Evolutionary conservation across 1,140 invertebrate genomes (phyloP).

Genomic region (Idris sp.): DNA sequence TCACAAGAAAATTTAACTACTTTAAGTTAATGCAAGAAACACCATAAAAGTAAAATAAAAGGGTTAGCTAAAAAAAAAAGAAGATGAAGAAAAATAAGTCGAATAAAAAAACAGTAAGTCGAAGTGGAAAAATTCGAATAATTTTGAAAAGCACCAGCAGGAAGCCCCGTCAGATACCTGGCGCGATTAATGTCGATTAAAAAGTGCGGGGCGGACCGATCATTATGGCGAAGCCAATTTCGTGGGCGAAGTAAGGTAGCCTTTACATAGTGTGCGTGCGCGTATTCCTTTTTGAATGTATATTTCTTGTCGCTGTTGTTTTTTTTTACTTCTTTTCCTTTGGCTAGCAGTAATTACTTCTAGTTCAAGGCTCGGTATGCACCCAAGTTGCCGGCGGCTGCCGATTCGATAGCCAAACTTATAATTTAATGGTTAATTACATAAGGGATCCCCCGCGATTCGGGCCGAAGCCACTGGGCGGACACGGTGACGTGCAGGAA

Average conservation of each 20-base stretch:
- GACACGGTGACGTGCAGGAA: conserved; percentile 78
- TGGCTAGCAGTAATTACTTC: conserved; percentile 76
- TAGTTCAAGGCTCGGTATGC: conserved; percentile 67
- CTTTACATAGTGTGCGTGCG: conserved; percentile 28
- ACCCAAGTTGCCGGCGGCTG: conserved; percentile 62
- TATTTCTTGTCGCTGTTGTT: conserved; percentile 41
- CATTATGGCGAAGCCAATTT: conserved; percentile 67
- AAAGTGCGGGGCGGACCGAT: conserved; percentile 64
- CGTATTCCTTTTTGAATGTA: conserved; percentile 42
- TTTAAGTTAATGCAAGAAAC: too few species aligned
- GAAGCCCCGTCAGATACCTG: conserved; percentile 55
- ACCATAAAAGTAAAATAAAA: too few species aligned
- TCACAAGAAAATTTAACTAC: too few species aligned
- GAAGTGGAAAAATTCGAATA: too few species aligned
- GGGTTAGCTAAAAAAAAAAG: too few species aligned
- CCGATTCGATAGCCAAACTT: conserved; percentile 77
- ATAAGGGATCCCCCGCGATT: conserved; percentile 76
- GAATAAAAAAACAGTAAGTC: too few species aligned
- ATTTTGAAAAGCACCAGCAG: conserved; percentile 17
- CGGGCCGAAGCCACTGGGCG: conserved; percentile 76
- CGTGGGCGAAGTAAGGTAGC: conserved; percentile 72
- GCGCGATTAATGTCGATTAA: conserved; percentile 74
- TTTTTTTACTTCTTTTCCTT: conserved; percentile 45
- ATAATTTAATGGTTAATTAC: conserved; percentile 80
- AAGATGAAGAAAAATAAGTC: too few species aligned